Percentiles rank a stretch among this genome's conserved stretches.
Evolutionary conservation across 2,888 invertebrate genomes (phyloP).

Genomic region (Ophioninae sp.): DNA sequence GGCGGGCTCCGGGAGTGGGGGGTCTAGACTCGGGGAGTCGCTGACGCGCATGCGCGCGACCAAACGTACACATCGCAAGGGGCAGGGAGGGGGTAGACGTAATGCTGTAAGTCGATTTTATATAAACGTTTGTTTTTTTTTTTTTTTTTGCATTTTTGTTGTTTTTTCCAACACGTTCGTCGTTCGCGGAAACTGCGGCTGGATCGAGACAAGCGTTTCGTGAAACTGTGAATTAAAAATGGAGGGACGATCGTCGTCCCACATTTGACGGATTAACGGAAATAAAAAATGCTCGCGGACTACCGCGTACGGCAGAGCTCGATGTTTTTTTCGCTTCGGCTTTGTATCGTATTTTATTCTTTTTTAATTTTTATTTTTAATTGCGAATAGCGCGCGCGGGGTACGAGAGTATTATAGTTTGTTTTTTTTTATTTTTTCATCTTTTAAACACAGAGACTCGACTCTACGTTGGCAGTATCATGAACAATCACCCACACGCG

Average conservation of each 20-base stretch:
- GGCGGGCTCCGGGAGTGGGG: no score
- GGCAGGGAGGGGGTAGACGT: slow-evolving; percentile 6
- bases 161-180: slow-evolving; percentile 23
- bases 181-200: slow-evolving; percentile 60
- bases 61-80: slow-evolving; percentile 48
- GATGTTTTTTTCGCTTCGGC: slow-evolving; percentile 28
- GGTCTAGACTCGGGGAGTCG: slow-evolving; percentile 8
- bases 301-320: slow-evolving; percentile 21
- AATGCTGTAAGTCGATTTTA: slow-evolving; percentile 34
- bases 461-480: slow-evolving; percentile 78
- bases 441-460: slow-evolving; percentile 71
- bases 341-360: slow-evolving; percentile 31
- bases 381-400: slow-evolving; percentile 47
- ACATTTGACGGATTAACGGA: background rate
- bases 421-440: slow-evolving; percentile 38
- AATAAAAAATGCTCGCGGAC: slow-evolving; percentile 8
- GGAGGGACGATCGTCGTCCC: background rate
- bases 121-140: slow-evolving; percentile 22
- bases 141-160: background rate
- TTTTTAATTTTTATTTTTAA: no score
- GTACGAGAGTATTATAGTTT: slow-evolving; percentile 52
- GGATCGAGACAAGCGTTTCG: slow-evolving; percentile 53
- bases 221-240: slow-evolving; percentile 13
- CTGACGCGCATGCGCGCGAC: slow-evolving; percentile 32
- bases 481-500: slow-evolving; percentile 74